phyloP scores from a whole-genome alignment of 1,140 invertebrate genomes.

The Lasioglossum baleicum region DNA sequence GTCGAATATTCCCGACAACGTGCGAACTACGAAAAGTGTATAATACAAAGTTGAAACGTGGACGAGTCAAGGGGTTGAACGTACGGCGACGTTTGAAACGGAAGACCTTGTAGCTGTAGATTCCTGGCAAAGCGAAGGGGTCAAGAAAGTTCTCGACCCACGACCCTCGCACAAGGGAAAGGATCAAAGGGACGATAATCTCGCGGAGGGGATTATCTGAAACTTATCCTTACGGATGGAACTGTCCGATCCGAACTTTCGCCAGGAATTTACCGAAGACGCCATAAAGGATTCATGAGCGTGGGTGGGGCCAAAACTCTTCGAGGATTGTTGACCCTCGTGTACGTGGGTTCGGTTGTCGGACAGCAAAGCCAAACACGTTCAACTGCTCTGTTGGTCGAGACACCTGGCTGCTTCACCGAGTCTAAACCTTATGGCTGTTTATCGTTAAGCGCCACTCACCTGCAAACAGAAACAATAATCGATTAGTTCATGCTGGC shows the following conservation, averaged over 20 bases:
- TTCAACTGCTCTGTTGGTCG: neutral
- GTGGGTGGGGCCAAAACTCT: conserved; percentile 6
- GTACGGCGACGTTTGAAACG: neutral
- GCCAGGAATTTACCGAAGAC: conserved; percentile 39
- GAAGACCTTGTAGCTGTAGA: neutral
- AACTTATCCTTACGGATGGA: conserved; percentile 25
- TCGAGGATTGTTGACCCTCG: conserved; percentile 44
- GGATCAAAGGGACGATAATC: conserved; percentile 53
- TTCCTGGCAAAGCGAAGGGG: neutral
- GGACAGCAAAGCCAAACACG: conserved; percentile 24
- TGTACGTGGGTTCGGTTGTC: conserved; percentile 27
- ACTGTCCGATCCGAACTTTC: conserved; percentile 38
- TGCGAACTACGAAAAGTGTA: neutral
- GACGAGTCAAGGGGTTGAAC: neutral
- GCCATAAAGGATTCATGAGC: conserved; percentile 52
- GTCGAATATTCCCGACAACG: too few relatives aligned
- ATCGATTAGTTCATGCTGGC: too few relatives aligned
- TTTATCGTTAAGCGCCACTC: neutral
- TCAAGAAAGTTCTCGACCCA: conserved; percentile 13
- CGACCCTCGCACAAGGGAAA: neutral
- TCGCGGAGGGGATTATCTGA: conserved; percentile 49
- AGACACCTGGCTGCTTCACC: neutral
- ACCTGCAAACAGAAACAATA: conserved; percentile 28
- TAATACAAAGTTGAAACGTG: neutral
- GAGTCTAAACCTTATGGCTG: neutral